phyloP scores from a whole-genome alignment of 1,140 invertebrate species.

The Polyergus mexicanus region DNA sequence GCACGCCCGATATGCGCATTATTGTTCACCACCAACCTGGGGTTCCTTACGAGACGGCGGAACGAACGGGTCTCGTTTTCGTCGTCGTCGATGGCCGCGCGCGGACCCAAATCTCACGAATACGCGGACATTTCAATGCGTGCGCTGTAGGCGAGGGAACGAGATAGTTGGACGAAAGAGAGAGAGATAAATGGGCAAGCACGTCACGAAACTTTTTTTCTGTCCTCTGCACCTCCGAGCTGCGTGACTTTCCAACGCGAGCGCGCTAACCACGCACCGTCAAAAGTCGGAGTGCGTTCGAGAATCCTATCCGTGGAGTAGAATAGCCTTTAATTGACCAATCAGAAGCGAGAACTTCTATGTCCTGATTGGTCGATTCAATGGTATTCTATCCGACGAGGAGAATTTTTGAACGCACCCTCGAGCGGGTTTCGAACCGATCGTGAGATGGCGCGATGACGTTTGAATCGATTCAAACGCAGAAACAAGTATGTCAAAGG shows the following conservation, averaged over 20 bases:
- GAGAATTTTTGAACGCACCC: too few relatives aligned
- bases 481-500: too few relatives aligned
- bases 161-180: not conserved
- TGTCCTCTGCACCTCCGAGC: not conserved
- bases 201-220: conserved; percentile 74
- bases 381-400: too few relatives aligned
- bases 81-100: conserved; percentile 22
- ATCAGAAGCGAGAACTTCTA: too few relatives aligned
- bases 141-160: conserved; percentile 2
- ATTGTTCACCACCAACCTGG: conserved; percentile 56
- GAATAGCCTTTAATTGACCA: too few relatives aligned
- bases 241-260: conserved; percentile 69
- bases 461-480: too few relatives aligned
- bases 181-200: conserved; percentile 64
- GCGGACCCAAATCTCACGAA: conserved; percentile 38
- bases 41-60: not conserved
- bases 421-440: too few relatives aligned
- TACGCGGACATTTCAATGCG: conserved; percentile 63
- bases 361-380: too few relatives aligned
- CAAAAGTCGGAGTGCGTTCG: too few relatives aligned
- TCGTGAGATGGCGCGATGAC: too few relatives aligned
- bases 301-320: too few relatives aligned
- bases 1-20: conserved; percentile 72
- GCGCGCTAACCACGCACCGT: too few relatives aligned
- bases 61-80: conserved; percentile 29